These are phyloP conservation scores for Ectropis crepuscularia DNA, from an alignment of 2,888 invertebrate genomes.

Conservation along the genomic window DNA sequence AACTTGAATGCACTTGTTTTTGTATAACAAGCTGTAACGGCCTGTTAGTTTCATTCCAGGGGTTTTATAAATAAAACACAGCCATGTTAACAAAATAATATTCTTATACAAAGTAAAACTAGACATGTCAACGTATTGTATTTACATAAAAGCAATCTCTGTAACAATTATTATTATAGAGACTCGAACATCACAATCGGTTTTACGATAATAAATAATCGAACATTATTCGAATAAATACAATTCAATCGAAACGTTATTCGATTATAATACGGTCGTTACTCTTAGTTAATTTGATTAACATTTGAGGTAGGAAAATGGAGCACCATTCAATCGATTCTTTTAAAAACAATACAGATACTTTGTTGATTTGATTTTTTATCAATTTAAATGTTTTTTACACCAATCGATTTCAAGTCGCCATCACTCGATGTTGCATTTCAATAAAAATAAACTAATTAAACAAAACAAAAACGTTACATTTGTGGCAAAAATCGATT, in stretches of 20 bases:
- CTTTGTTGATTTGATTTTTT: no score
- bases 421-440: not conserved
- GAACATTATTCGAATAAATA: slow-evolving; percentile 4
- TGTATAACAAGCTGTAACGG: no score
- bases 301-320: slow-evolving; percentile 28
- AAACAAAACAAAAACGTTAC: not conserved
- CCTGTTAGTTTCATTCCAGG: no score
- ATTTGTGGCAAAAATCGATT: slow-evolving; percentile 3
- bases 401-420: no score
- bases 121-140: slow-evolving; percentile 49
- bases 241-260: slow-evolving; percentile 14
- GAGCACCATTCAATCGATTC: slow-evolving; percentile 10
- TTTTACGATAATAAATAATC: slow-evolving; percentile 24
- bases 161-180: slow-evolving; percentile 34
- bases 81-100: slow-evolving; percentile 70
- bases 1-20: no score
- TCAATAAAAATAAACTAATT: not conserved
- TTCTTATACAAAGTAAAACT: slow-evolving; percentile 71
- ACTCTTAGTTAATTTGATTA: slow-evolving; percentile 24
- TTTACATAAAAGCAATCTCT: slow-evolving; percentile 47
- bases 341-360: not conserved
- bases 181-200: slow-evolving; percentile 35
- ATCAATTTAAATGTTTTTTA: no score
- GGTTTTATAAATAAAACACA: slow-evolving; percentile 56
- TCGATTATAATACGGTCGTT: slow-evolving; percentile 20